Evolutionary conservation across 2,888 invertebrate genomes (phyloP), one percentile per base, ranked within the genome.

Genomic region (Portevinia maculata): DNA sequence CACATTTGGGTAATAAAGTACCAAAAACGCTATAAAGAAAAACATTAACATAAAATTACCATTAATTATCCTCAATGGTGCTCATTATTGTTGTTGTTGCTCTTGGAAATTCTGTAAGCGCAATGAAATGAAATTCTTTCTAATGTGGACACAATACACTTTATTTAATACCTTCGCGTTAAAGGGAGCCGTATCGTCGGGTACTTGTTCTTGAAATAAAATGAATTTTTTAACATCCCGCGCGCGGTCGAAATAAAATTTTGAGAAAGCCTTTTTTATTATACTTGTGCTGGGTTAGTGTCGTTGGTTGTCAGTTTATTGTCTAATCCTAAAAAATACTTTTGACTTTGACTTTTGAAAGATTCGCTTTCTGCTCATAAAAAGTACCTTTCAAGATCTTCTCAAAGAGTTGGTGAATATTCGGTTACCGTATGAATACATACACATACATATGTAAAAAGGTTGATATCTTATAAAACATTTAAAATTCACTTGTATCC

Each of bases 91-190:
- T 1, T 11, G 9, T 5, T 8, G 34, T 11, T 11, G 4, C 11
- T 34, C 11, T 34, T 34, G 9, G 9, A 34, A 19, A 17, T 15
- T 32, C 52, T 44, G 53, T 13, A 48, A 7, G 4, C 6, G 50
- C 57, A 70, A 59, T 70, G 39, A 39, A 70, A 70, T 70, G 39
- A 19, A 70, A 59, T 48, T 70, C 50, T 30, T 48, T 32, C 57
- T 50, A 59, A 67, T 55, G 44, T 32, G 55, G 53, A 67, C 67
- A 67, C 44, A 44, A 46, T 46, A 55, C 55, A 55, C 53, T 55
- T 67, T 67, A 67, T 67, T 67, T 32, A 30, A 19, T 41, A 28
- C 1, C 6, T 7, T 15, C 53, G 19, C 30, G 41, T 53, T 41
- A 65, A 65, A 41, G 53, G n/a, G n/a, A n/a, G n/a, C n/a, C n/a